A percentile compares a stretch with the other conserved stretches of the same genome.
phyloP scores from a whole-genome alignment of 2,888 invertebrate genomes.

The Aphidoletes aphidimyza region DNA sequence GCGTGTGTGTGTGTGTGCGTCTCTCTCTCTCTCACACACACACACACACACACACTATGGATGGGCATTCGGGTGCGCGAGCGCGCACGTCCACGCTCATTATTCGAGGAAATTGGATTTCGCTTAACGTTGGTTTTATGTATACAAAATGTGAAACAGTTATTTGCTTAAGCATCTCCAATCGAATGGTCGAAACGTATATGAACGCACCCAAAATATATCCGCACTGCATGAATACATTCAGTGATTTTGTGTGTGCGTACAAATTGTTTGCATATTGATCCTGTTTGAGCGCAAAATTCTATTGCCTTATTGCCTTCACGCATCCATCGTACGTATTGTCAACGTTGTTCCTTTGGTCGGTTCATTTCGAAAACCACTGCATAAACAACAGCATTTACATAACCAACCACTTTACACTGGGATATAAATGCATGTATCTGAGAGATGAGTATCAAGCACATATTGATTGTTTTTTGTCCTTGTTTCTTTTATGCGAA shows the following conservation, averaged over 20 bases:
- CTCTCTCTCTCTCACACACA: no score
- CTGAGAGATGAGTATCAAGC: background rate
- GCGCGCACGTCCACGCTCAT: no score
- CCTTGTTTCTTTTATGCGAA: no score
- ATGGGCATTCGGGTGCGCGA: no score
- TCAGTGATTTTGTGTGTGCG: background rate
- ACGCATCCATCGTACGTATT: background rate
- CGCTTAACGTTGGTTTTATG: background rate
- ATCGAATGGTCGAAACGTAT: background rate
- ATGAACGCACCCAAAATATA: background rate
- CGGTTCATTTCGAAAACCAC: background rate
- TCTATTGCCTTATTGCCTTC: background rate
- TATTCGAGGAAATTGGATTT: slow-evolving; percentile 22
- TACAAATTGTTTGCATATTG: background rate
- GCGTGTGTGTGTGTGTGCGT: no score
- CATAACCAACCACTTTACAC: background rate
- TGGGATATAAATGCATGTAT: background rate
- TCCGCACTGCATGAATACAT: background rate
- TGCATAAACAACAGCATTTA: background rate
- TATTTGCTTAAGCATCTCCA: background rate
- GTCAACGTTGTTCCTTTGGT: background rate
- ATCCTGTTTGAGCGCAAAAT: background rate
- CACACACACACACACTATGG: no score
- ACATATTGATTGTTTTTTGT: background rate
- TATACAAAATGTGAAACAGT: background rate